A percentile compares a stretch with the other conserved stretches of the same genome.
These are phyloP conservation scores for Symphodus melops DNA, from an alignment of 2,113 vertebrate genomes.

Conservation along the genomic window DNA sequence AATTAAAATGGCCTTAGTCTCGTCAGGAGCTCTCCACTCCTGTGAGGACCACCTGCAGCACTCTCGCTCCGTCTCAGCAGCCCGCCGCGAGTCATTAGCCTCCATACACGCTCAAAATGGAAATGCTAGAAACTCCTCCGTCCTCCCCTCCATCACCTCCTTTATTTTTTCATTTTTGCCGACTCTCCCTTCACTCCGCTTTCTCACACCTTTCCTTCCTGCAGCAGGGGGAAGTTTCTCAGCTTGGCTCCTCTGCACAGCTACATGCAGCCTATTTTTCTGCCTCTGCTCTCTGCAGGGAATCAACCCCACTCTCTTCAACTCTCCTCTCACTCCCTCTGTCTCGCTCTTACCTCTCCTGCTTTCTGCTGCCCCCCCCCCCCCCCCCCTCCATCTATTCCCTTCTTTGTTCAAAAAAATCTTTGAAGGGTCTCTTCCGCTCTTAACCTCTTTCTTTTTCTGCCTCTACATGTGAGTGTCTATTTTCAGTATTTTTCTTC, in stretches of 20 bases:
- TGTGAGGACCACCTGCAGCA: conserved; percentile 69
- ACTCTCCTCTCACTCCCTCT: conserved; percentile 25
- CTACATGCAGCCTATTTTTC: conserved; percentile 53
- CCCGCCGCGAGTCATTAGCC: conserved; percentile 67
- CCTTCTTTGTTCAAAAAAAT: conserved; percentile 36
- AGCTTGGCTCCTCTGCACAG: conserved; percentile 47
- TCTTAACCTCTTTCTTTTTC: conserved; percentile 52
- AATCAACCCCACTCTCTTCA: conserved; percentile 18
- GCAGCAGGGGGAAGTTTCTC: conserved; percentile 37
- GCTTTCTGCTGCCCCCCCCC: conserved; percentile 4
- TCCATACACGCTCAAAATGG: conserved; percentile 51
- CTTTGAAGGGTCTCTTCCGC: conserved; percentile 56
- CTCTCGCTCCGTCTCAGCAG: conserved; percentile 48
- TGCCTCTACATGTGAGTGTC: conserved; percentile 40
- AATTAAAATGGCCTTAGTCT: conserved; percentile 73
- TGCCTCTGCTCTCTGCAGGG: conserved; percentile 50
- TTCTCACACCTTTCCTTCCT: conserved; percentile 33
- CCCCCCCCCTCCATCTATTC: conserved; percentile 12
- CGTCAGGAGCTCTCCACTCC: conserved; percentile 55
- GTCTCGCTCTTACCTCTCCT: conserved; percentile 17
- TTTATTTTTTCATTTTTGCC: conserved; percentile 20
- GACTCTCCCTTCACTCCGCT: conserved; percentile 27
- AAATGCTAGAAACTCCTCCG: conserved; percentile 58
- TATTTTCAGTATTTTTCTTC: conserved; percentile 55
- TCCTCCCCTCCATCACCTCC: conserved; percentile 12